phyloP scores from a whole-genome alignment of 2,113 vertebrate species.

The Caranx melampygus region DNA sequence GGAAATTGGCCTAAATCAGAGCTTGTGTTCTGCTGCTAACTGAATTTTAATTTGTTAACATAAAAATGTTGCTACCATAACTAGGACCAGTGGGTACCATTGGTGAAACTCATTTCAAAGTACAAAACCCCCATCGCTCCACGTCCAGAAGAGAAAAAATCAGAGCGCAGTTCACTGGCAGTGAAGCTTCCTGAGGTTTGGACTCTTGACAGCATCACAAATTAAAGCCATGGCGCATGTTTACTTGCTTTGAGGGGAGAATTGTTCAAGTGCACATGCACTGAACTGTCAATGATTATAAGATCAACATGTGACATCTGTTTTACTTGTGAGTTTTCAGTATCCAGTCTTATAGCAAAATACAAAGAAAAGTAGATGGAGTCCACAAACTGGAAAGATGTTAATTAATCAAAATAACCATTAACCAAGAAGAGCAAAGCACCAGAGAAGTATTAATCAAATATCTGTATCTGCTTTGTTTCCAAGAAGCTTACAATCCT shows the following conservation, averaged over 20 bases:
- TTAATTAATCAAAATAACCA: not conserved
- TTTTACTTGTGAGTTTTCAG: slow-evolving; percentile 55
- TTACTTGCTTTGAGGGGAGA: slow-evolving; percentile 47
- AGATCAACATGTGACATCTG: slow-evolving; percentile 66
- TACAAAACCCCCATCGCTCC: not conserved
- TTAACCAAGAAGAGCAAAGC: not conserved
- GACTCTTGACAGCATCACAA: slow-evolving; percentile 49
- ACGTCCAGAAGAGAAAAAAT: slow-evolving; percentile 39
- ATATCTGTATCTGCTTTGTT: not conserved
- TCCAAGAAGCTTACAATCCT: not conserved
- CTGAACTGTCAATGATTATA: slow-evolving; percentile 58
- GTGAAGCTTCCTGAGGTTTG: slow-evolving; percentile 59
- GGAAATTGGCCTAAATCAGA: not conserved
- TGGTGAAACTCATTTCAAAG: slow-evolving; percentile 11
- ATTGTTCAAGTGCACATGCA: slow-evolving; percentile 43
- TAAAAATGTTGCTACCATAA: slow-evolving; percentile 20
- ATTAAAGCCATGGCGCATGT: slow-evolving; percentile 53
- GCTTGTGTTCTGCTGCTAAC: not conserved
- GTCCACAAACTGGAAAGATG: not conserved
- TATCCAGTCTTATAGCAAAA: slow-evolving; percentile 23
- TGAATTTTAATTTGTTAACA: slow-evolving; percentile 43
- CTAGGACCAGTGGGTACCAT: slow-evolving; percentile 8
- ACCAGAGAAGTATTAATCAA: not conserved
- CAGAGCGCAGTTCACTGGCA: slow-evolving; percentile 40
- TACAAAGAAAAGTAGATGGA: not conserved